Percentiles rank a stretch among this genome's conserved stretches.
These are phyloP conservation scores for Alaudala cheleensis DNA, from an alignment of 2,113 vertebrate species.

Conservation along the genomic window DNA sequence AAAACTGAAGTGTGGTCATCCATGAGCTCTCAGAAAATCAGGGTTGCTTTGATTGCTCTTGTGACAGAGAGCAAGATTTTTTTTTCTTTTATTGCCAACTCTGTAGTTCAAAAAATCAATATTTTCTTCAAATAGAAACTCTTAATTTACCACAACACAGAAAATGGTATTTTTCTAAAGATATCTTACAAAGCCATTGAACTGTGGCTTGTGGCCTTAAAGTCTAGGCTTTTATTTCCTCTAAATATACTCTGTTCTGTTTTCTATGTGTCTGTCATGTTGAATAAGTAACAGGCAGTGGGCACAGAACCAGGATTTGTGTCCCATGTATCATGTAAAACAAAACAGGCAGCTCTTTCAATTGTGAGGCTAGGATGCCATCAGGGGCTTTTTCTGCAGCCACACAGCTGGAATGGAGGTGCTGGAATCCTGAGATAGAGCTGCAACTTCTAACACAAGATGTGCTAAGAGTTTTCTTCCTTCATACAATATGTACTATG, in stretches of 20 bases:
- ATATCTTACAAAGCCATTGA: background rate
- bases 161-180: slow-evolving; percentile 18
- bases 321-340: background rate
- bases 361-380: background rate
- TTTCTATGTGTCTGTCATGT: slow-evolving; percentile 12
- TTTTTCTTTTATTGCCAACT: background rate
- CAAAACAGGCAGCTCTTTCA: slow-evolving; percentile 10
- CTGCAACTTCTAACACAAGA: background rate
- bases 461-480: background rate
- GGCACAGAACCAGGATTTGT: background rate
- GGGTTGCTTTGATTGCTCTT: background rate
- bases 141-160: background rate
- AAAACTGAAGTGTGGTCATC: background rate
- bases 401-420: background rate
- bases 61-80: background rate
- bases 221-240: slow-evolving; percentile 44
- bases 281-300: slow-evolving; percentile 17
- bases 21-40: background rate
- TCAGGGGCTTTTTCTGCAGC: background rate
- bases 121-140: slow-evolving; percentile 23
- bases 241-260: slow-evolving; percentile 13
- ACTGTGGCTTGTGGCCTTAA: slow-evolving; percentile 15
- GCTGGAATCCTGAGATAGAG: background rate
- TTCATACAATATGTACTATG: background rate
- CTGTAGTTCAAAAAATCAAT: background rate